These are phyloP conservation scores for Pangasius mekongensis DNA, from an alignment of 2,797 vertebrate species.

Conservation along the genomic window DNA sequence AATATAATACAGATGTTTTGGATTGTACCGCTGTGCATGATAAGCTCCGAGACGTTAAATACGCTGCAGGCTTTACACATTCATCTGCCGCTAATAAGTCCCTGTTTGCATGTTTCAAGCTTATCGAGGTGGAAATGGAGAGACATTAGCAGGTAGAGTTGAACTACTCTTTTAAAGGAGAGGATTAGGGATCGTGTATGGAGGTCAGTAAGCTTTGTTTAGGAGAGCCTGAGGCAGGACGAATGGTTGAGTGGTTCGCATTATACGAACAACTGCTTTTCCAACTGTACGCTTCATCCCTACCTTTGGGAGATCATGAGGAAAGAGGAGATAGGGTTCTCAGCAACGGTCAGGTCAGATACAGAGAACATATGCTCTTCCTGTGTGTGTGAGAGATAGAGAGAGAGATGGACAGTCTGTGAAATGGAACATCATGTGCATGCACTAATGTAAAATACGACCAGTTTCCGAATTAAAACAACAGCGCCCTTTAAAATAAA, in stretches of 20 bases:
- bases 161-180: constrained; percentile 64
- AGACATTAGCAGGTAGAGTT: constrained; percentile 67
- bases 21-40: constrained; percentile 32
- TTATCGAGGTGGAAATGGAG: constrained; percentile 67
- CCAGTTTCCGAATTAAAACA: constrained; percentile 21
- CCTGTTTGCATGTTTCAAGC: constrained; percentile 46
- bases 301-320: constrained; percentile 34
- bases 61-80: constrained; percentile 22
- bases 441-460: background rate
- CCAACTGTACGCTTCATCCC: constrained; percentile 32
- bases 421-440: constrained; percentile 13
- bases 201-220: constrained; percentile 70
- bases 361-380: constrained; percentile 26
- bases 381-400: background rate
- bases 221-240: constrained; percentile 58
- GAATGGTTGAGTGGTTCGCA: constrained; percentile 63
- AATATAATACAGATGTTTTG: constrained; percentile 37
- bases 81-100: constrained; percentile 46
- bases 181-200: constrained; percentile 74
- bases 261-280: constrained; percentile 64
- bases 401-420: constrained; percentile 2
- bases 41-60: constrained; percentile 42
- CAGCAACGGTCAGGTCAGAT: constrained; percentile 31
- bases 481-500: constrained; percentile 22
- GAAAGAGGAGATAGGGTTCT: constrained; percentile 36